Conservation (phyloP, 1,140 invertebrate species). For the Rhysida immarginata region DNA sequence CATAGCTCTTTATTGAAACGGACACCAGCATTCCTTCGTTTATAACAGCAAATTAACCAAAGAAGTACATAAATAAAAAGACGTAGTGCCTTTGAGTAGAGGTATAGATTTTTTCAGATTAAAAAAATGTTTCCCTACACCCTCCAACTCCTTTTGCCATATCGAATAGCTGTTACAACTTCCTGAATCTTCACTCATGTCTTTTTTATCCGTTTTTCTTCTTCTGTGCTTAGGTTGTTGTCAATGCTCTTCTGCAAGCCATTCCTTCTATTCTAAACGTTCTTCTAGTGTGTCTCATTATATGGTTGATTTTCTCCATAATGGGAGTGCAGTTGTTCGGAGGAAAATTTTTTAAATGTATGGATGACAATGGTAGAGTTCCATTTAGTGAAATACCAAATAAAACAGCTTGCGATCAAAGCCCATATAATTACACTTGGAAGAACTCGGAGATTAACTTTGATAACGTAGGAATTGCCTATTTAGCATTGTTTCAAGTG, state of each 20-base stretch:
- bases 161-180: no score
- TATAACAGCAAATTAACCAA: no score
- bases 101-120: no score
- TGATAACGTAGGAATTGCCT: conserved; percentile 93
- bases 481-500: conserved; percentile 94
- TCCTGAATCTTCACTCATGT: no score
- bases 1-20: no score
- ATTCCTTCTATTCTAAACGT: conserved; percentile 91
- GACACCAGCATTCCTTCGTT: no score
- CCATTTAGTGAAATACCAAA: conserved; percentile 69
- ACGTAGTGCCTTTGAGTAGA: no score
- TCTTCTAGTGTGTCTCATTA: conserved; percentile 76
- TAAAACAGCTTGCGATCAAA: conserved; percentile 48
- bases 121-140: no score
- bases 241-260: conserved; percentile 83
- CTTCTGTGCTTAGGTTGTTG: conserved; percentile 70
- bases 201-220: no score
- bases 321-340: conserved; percentile 91
- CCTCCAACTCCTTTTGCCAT: no score
- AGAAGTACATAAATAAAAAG: no score
- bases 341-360: conserved; percentile 81
- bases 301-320: conserved; percentile 88
- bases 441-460: conserved; percentile 95
- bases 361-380: conserved; percentile 57
- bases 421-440: conserved; percentile 57